A percentile compares a stretch with the other conserved stretches of the same genome.
phyloP scores from a whole-genome alignment of 2,113 vertebrate species.

The Caracal caracal region DNA sequence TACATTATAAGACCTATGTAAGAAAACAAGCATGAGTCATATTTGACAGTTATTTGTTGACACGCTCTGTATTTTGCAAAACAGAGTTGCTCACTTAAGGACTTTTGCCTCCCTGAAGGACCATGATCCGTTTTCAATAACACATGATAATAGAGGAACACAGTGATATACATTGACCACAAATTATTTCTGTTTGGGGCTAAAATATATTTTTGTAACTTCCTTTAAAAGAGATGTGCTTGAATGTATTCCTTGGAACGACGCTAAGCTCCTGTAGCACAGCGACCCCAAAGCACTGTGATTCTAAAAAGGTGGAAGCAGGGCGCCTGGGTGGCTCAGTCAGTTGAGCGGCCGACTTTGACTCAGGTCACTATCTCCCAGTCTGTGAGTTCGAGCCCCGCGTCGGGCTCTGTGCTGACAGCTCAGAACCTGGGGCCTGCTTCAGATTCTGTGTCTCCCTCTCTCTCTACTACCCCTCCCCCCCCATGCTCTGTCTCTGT shows the following conservation, averaged over 20 bases:
- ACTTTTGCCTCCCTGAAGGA: too few species aligned
- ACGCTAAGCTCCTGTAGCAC: not conserved
- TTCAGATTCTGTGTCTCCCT: too few species aligned
- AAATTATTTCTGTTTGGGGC: not conserved
- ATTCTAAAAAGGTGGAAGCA: not conserved
- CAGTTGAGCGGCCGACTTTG: too few species aligned
- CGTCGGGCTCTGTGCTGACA: too few species aligned
- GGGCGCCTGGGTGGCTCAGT: too few species aligned
- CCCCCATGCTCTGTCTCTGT: too few species aligned
- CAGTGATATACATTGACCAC: not conserved
- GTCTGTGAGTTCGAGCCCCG: too few species aligned
- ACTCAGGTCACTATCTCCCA: too few species aligned
- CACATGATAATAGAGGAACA: not conserved
- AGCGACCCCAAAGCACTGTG: not conserved
- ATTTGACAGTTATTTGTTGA: not conserved
- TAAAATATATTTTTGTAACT: not conserved
- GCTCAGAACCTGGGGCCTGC: too few species aligned
- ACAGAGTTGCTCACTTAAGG: not conserved
- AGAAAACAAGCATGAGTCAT: not conserved
- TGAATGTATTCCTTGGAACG: not conserved
- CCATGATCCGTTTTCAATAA: not conserved
- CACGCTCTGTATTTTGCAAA: not conserved
- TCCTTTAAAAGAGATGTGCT: not conserved
- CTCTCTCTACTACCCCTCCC: too few species aligned
- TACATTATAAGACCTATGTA: not conserved